These are phyloP conservation scores for Pagrus major DNA, from an alignment of 2,113 vertebrate genomes.

Conservation along the genomic window DNA sequence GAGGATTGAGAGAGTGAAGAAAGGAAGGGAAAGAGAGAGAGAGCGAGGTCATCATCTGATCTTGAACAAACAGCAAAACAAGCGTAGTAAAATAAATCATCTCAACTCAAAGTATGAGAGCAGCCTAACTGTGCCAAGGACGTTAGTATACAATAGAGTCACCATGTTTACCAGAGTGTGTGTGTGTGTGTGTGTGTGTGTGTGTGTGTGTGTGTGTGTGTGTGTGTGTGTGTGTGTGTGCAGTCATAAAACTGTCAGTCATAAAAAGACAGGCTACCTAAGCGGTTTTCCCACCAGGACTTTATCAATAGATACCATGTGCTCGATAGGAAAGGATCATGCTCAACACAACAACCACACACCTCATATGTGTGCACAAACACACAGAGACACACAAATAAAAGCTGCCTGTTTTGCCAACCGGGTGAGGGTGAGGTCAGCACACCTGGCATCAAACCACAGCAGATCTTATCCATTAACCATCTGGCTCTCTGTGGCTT, in stretches of 20 bases:
- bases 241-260: background rate
- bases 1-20: background rate
- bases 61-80: constrained; percentile 49
- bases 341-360: constrained; percentile 30
- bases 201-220: too few species aligned
- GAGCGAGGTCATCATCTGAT: constrained; percentile 45
- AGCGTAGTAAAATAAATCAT: constrained; percentile 54
- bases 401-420: constrained; percentile 40
- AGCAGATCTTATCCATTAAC: constrained; percentile 71
- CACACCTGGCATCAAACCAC: constrained; percentile 74
- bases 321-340: constrained; percentile 60
- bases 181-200: constrained; percentile 1
- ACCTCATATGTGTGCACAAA: background rate
- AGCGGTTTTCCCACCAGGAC: constrained; percentile 44
- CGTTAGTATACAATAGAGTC: constrained; percentile 21
- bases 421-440: constrained; percentile 69
- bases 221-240: too few species aligned
- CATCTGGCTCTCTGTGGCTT: constrained; percentile 68
- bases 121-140: constrained; percentile 47
- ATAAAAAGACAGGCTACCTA: too few species aligned
- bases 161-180: constrained; percentile 10
- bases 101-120: constrained; percentile 22
- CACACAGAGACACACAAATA: constrained; percentile 25
- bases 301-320: constrained; percentile 80
- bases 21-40: constrained; percentile 3